Evolutionary conservation across 2,113 vertebrate species (phyloP), one percentile per base, ranked within the genome.

Genomic region (Nannospalax galili): DNA sequence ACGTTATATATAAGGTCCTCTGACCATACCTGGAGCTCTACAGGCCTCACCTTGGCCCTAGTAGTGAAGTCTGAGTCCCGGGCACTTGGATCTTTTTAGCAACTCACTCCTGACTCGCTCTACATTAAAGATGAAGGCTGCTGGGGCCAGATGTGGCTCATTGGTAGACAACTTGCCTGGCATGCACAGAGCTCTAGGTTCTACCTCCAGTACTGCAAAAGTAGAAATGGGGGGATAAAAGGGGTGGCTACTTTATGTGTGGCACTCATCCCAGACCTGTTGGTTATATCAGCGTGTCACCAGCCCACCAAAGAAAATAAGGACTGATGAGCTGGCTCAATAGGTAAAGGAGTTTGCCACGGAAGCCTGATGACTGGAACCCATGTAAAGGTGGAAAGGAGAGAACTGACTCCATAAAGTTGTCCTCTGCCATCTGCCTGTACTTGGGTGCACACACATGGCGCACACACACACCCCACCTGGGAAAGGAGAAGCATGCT

Each of bases 21-120:
- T 15, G 26, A 19, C 56, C 1, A 4, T 42, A 16, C 40, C 45
- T 3, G 48, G 65, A 35, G 26, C 17, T 58, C 3, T 15, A 11
- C 7, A 0, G 7, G 45, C 12, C 90, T 79, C 19, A 0, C 30
- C 7, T 12, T 1, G 19, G 32, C 1, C 19, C 3, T 20, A 0
- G 0, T 24, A 64, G 10, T 22, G 56, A 32, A 56, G 14, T 15
- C 40, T n/a, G 0, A 32, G 7, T 42, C 24, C 74, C 5, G 26
- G 11, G 20, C 12, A 9, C 30, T 10, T 7, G 2, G 65, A 78
- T 22, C 5, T 14, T 35, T 84, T 48, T 20, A 4, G 22, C 19
- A 6, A 12, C 10, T 48, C 70, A 12, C 16, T n/a, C 24, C 24
- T 22, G 70, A 19, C 70, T 73, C 30, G 15, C 40, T 52, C n/a